Evolutionary conservation across 2,888 invertebrate species (phyloP).

Genomic region (Tinea pellionella): DNA sequence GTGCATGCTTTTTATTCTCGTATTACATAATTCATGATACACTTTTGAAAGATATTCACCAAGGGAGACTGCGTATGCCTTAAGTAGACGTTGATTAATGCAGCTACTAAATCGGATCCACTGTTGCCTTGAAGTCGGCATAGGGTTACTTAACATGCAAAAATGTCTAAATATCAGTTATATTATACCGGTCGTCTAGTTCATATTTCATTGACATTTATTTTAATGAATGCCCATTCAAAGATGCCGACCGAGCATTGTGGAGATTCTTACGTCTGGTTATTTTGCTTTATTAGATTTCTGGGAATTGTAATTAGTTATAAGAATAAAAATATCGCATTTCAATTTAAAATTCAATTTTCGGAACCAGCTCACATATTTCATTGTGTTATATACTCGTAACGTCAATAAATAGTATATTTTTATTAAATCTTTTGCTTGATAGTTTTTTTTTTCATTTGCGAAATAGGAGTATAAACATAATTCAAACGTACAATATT

Average conservation of each 20-base stretch:
- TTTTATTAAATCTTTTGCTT: too few species aligned
- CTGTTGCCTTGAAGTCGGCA: background rate
- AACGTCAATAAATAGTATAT: too few species aligned
- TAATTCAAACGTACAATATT: too few species aligned
- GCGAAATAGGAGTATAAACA: too few species aligned
- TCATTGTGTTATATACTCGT: background rate
- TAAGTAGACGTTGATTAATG: slow-evolving; percentile 10
- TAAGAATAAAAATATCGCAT: background rate
- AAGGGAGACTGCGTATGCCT: background rate
- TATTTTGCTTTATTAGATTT: slow-evolving; percentile 8
- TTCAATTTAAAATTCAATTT: background rate
- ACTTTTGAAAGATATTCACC: background rate
- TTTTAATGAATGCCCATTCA: slow-evolving; percentile 2
- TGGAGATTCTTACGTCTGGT: slow-evolving; percentile 1
- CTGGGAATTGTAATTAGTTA: slow-evolving; percentile 7
- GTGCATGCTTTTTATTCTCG: slow-evolving; percentile 8
- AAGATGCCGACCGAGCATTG: slow-evolving; percentile 7
- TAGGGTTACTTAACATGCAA: slow-evolving; percentile 5
- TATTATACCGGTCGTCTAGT: background rate
- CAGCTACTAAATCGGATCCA: background rate
- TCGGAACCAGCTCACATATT: background rate
- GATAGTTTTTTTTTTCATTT: too few species aligned
- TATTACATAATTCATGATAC: slow-evolving; percentile 8
- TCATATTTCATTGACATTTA: slow-evolving; percentile 10
- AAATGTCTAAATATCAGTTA: slow-evolving; percentile 6